phyloP scores from a whole-genome alignment of 2,888 invertebrate species.

The Icerya purchasi region DNA sequence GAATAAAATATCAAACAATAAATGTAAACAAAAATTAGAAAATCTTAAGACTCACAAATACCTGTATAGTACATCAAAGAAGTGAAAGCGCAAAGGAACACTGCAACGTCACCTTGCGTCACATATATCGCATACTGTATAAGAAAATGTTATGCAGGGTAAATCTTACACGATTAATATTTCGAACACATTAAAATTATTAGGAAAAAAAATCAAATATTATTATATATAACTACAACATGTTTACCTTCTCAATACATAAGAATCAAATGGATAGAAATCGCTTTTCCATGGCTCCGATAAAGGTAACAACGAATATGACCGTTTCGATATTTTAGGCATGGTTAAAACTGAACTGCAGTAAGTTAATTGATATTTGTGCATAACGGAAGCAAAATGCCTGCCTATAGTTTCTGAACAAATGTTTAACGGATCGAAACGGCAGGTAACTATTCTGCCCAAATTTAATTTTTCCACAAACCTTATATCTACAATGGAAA shows the following conservation, averaged over 20 bases:
- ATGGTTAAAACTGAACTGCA: slow-evolving; percentile 35
- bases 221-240: background rate
- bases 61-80: too few relatives aligned
- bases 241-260: slow-evolving; percentile 41
- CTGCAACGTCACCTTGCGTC: too few relatives aligned
- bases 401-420: slow-evolving; percentile 56
- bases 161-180: too few relatives aligned
- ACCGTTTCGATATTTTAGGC: background rate
- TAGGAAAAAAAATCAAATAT: too few relatives aligned
- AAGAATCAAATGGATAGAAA: slow-evolving; percentile 85
- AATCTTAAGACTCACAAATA: too few relatives aligned
- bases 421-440: slow-evolving; percentile 67
- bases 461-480: slow-evolving; percentile 66
- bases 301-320: background rate
- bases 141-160: too few relatives aligned
- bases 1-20: too few relatives aligned
- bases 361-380: slow-evolving; percentile 72
- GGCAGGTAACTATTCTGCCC: slow-evolving; percentile 61
- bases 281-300: slow-evolving; percentile 34
- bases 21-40: too few relatives aligned
- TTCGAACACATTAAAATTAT: too few relatives aligned
- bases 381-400: slow-evolving; percentile 58
- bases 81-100: too few relatives aligned
- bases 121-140: too few relatives aligned
- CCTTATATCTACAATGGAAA: slow-evolving; percentile 40